Conservation (phyloP, 2,113 vertebrate genomes). For the Ochotona curzoniae region DNA sequence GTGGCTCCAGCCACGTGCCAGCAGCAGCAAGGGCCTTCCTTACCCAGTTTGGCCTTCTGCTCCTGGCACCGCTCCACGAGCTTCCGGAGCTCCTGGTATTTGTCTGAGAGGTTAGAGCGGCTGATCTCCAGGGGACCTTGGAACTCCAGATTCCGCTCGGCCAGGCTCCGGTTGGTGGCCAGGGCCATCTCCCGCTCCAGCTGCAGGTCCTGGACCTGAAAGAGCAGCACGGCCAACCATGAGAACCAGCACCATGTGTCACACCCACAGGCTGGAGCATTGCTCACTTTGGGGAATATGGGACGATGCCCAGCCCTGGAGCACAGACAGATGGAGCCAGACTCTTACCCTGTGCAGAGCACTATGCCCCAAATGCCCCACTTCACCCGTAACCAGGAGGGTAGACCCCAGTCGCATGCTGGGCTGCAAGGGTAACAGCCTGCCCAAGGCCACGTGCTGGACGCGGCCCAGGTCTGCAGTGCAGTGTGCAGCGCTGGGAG, state of each 20-base stretch:
- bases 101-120: slow-evolving; percentile 88
- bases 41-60: slow-evolving; percentile 87
- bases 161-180: slow-evolving; percentile 96
- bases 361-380: not conserved
- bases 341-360: not conserved
- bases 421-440: not conserved
- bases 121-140: slow-evolving; percentile 90
- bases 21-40: not conserved
- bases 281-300: rapidly evolving
- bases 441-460: not conserved
- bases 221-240: rapidly evolving
- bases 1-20: not conserved
- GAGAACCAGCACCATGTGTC: not conserved
- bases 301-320: not conserved
- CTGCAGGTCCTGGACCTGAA: slow-evolving; percentile 95
- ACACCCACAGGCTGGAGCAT: rapidly evolving
- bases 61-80: slow-evolving; percentile 85
- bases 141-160: slow-evolving; percentile 94
- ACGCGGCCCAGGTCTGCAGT: rapidly evolving
- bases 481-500: not conserved
- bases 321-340: not conserved
- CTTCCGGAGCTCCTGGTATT: slow-evolving; percentile 91
- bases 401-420: rapidly evolving
- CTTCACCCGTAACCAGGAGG: rapidly evolving
- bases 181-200: slow-evolving; percentile 96